Evolutionary conservation across 2,888 invertebrate genomes (phyloP).

Genomic region (Amphipyra tragopoginis): DNA sequence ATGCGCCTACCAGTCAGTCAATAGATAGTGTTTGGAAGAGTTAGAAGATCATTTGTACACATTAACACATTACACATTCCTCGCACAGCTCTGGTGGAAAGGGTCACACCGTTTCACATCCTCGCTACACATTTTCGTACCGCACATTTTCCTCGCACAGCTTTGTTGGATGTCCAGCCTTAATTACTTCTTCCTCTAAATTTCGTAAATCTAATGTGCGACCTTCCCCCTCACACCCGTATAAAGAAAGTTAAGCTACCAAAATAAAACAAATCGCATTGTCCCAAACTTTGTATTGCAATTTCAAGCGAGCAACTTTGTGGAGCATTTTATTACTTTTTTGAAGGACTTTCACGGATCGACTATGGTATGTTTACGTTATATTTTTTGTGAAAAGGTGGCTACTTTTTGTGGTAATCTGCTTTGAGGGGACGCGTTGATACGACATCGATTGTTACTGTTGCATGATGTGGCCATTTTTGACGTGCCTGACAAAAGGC

Average conservation of each 20-base stretch:
- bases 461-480: neutral
- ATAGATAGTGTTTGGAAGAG: too few relatives aligned
- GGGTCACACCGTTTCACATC: too few relatives aligned
- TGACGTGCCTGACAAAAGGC: too few relatives aligned
- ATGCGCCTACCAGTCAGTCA: too few relatives aligned
- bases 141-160: too few relatives aligned
- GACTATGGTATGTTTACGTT: neutral
- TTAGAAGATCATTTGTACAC: too few relatives aligned
- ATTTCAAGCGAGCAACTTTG: constrained; percentile 18
- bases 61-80: too few relatives aligned
- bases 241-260: neutral
- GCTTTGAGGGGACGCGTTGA: neutral
- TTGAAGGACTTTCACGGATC: constrained; percentile 10
- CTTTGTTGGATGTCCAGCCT: too few relatives aligned
- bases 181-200: constrained; percentile 1
- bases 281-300: constrained; percentile 25
- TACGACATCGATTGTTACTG: neutral
- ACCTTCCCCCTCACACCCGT: constrained; percentile 1
- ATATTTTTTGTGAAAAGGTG: neutral
- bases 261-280: constrained; percentile 11
- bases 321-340: constrained; percentile 20
- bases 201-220: neutral
- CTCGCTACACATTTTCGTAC: too few relatives aligned
- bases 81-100: too few relatives aligned
- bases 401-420: neutral